phyloP scores from a whole-genome alignment of 2,797 vertebrate species.

The Onychomys arenicola region DNA sequence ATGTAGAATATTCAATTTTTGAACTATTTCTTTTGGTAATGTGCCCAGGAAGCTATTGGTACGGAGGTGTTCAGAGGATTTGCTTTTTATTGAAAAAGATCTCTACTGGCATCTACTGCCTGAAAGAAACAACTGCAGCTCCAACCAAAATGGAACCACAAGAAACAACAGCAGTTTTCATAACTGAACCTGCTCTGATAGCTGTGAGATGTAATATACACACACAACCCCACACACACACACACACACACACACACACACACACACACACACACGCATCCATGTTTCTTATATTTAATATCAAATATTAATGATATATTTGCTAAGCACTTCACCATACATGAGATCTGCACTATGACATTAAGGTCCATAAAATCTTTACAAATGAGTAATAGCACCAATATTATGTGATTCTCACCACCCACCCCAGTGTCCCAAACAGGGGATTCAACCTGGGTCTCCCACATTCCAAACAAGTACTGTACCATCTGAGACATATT shows the following conservation, averaged over 20 bases:
- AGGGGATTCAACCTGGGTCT: neutral
- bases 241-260: neutral
- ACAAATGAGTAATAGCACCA: neutral
- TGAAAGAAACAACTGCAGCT: slow-evolving; percentile 84
- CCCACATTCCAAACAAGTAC: neutral
- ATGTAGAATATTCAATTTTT: slow-evolving; percentile 68
- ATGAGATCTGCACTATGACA: neutral
- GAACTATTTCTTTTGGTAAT: slow-evolving; percentile 85
- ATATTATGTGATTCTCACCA: neutral
- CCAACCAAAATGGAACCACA: slow-evolving; percentile 45
- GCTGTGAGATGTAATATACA: neutral
- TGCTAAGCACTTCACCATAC: slow-evolving; percentile 21
- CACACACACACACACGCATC: neutral
- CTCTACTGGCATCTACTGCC: slow-evolving; percentile 90
- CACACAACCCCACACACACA: neutral
- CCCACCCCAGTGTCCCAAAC: neutral
- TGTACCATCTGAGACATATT: neutral
- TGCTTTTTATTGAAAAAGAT: slow-evolving; percentile 81
- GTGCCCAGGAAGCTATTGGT: slow-evolving; percentile 86
- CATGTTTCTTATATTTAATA: slow-evolving; percentile 15
- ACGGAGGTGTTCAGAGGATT: slow-evolving; percentile 78
- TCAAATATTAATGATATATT: slow-evolving; percentile 21
- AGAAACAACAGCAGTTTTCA: slow-evolving; percentile 48
- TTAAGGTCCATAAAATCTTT: neutral
- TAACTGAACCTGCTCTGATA: slow-evolving; percentile 31